Base-by-base conservation (phyloP, 2,888 invertebrate genomes). In the Ommatoiulus sabulosus region DNA sequence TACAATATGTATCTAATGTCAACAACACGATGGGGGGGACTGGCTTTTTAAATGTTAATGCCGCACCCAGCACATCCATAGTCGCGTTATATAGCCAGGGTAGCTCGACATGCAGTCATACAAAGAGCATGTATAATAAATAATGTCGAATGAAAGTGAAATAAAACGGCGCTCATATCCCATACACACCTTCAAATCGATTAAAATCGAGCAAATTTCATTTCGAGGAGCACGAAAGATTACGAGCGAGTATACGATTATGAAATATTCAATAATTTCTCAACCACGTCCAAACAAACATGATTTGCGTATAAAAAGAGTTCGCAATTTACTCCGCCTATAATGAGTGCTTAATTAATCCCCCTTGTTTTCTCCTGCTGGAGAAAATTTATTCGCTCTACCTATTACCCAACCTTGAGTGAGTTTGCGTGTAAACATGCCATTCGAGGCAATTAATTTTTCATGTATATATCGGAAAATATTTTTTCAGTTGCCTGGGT, bases 401-500 rank as follows among this genome's bases (percentile, higher is more conserved):
- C 20, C 24, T 24, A 10, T 7, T 72, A 7, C 72, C 72, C 20
- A 72, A 72, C 72, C 72, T 72, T 72, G 72, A 72, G 72, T 63
- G 72, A 24, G n/a, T 72, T 72, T 72, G 72, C 72, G 72, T 72
- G 72, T 72, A 72, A 72, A 72, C 72, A 72, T 72, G 72, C 24
- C 72, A 72, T 72, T 72, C 72, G 24, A 72, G 72, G 72, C 72
- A 72, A 72, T 72, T 72, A 72, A 72, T 72, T 72, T 72, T 72
- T 72, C 72, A 72, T 72, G 72, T n/a, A 72, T 72, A 72, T 72
- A 72, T 72, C 20, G 72, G 72, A 72, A 72, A 72, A 72, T 20
- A 8, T 24, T 72, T 72, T 72, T 72, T 24, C 24, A 72, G 72
- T 72, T 72, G 72, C 72, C 72, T 10, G 8, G 72, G 72, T 72